Evolutionary conservation across 2,888 invertebrate species (phyloP).

Genomic region (Troides oblongomaculatus): DNA sequence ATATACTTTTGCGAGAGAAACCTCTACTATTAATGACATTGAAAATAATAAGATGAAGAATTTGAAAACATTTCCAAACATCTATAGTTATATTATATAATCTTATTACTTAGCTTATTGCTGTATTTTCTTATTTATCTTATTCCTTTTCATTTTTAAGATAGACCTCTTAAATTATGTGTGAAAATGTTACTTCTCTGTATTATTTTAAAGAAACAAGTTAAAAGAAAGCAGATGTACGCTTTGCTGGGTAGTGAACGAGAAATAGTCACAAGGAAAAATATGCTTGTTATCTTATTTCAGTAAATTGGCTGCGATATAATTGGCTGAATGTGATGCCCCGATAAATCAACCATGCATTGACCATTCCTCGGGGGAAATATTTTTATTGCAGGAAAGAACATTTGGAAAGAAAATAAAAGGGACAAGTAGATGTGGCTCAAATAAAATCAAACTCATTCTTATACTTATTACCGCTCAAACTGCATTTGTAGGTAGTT

Average conservation of each 20-base stretch:
- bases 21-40: no score
- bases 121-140: no score
- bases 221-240: not conserved
- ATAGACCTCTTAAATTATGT: not conserved
- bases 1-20: no score
- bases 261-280: slow-evolving; percentile 5
- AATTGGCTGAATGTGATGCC: slow-evolving; percentile 13
- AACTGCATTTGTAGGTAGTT: no score
- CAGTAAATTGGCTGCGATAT: slow-evolving; percentile 7
- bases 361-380: slow-evolving; percentile 1
- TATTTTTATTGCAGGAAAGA: not conserved
- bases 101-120: no score
- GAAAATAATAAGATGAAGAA: no score
- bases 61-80: no score
- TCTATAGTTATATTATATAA: no score
- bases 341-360: slow-evolving; percentile 19
- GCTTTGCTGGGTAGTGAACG: not conserved
- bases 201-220: not conserved
- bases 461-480: no score
- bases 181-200: not conserved
- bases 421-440: no score
- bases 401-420: not conserved
- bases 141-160: not conserved
- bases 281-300: slow-evolving; percentile 8
- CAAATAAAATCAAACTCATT: no score